Evolutionary conservation across 2,113 vertebrate species (phyloP), one percentile per base, ranked within the genome.

Genomic region (Dendropsophus ebraccatus): DNA sequence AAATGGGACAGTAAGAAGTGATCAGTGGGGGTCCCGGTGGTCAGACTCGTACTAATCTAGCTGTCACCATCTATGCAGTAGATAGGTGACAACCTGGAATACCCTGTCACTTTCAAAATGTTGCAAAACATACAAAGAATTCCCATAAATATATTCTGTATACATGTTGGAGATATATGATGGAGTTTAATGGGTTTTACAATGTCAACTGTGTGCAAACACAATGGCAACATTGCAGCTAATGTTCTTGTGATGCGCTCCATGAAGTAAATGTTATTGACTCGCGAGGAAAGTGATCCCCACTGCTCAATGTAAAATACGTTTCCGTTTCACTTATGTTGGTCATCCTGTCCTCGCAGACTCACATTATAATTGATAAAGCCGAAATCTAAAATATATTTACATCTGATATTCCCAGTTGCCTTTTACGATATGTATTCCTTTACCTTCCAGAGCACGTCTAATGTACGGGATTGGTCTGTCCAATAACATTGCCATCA

Each of bases 361-460:
- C 76, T 41, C 84, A 28, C 47, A 56, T 70, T 72, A 79, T 79
- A 86, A 86, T 62, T 86, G 84, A 86, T 80, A 86, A 52, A 70
- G 14, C 28, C 78, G 81, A 62, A 67, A 45, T 80, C 54, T 86
- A 35, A 70, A 80, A 79, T 86, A 86, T 80, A 60, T 81, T 86
- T 73, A 81, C 76, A 74, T 81, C 2, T 72, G 85, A 81, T 81
- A 87, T 87, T 69, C 85, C 85, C 85, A 74, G 67, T 50, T 70
- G 85, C 69, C n/a, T 75, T 41, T 72, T 41, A 86, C 45, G 84
- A 45, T 58, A 81, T 65, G 41, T 62, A 54, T 74, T 81, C 19
- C 35, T 74, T 73, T 81, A 47, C 67, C 72, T 32, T 76, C 60
- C 30, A 35, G 58, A 35, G 54, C 52, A 84, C 14, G 35, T 58